Percentiles rank a stretch among this genome's conserved stretches.
phyloP scores from a whole-genome alignment of 1,140 invertebrate genomes.

The Riptortus pedestris region DNA sequence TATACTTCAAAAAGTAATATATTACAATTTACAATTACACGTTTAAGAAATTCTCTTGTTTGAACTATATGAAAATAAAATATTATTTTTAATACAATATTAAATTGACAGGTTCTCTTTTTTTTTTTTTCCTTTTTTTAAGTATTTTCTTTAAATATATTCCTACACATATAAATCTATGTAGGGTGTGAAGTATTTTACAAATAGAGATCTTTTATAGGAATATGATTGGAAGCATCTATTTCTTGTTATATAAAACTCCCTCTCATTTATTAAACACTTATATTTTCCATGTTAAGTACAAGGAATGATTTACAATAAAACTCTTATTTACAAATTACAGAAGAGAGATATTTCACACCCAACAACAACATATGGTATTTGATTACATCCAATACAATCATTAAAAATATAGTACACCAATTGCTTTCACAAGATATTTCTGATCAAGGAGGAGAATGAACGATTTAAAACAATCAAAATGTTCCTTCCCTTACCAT shows the following conservation, averaged over 20 bases:
- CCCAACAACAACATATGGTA: not conserved
- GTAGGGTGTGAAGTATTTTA: not conserved
- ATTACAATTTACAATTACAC: slow-evolving; percentile 3
- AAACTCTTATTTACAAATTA: not conserved
- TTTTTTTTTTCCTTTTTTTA: too few species aligned
- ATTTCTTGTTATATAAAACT: too few species aligned
- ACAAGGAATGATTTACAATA: not conserved
- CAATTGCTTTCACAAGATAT: not conserved
- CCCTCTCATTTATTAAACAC: too few species aligned
- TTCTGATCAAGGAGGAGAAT: slow-evolving; percentile 15
- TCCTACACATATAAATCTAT: too few species aligned
- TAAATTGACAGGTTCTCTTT: slow-evolving; percentile 2
- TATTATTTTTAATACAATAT: not conserved
- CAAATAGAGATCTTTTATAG: too few species aligned
- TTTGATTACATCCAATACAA: not conserved
- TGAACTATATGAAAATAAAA: slow-evolving; percentile 7
- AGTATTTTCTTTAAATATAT: not conserved
- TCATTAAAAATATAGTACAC: not conserved
- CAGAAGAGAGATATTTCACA: not conserved
- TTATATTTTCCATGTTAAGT: too few species aligned
- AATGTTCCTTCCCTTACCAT: not conserved
- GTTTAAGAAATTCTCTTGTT: not conserved
- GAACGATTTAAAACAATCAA: not conserved
- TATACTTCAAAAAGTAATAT: slow-evolving; percentile 9
- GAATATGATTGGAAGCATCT: too few species aligned